Evolutionary conservation across 1,140 invertebrate genomes (phyloP).

Genomic region (Helicoverpa zea): DNA sequence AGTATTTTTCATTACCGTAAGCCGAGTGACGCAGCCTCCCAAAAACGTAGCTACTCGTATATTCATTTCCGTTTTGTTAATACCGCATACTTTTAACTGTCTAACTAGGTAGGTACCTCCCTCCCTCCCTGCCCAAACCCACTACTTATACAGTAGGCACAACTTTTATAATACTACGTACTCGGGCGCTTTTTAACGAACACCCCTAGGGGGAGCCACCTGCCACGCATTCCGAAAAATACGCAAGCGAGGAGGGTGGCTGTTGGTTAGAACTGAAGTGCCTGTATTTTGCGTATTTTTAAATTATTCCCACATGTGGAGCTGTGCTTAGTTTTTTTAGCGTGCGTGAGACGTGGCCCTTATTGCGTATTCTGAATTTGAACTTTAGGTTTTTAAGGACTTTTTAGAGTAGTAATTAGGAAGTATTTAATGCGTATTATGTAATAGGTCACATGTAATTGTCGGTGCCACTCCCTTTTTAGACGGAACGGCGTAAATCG

Average conservation of each 20-base stretch:
- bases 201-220: slow-evolving; percentile 75
- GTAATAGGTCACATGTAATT: slow-evolving; percentile 11
- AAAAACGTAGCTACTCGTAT: slow-evolving; percentile 81
- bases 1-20: slow-evolving; percentile 83
- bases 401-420: background rate
- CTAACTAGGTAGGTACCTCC: slow-evolving; percentile 72
- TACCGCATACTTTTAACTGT: slow-evolving; percentile 86
- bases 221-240: slow-evolving; percentile 83
- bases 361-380: background rate
- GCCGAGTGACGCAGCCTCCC: slow-evolving; percentile 78
- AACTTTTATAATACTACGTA: slow-evolving; percentile 86
- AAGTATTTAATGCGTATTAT: background rate
- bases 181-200: slow-evolving; percentile 84
- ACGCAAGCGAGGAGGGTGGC: slow-evolving; percentile 71
- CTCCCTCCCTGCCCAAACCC: slow-evolving; percentile 58
- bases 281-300: slow-evolving; percentile 78
- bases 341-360: slow-evolving; percentile 37
- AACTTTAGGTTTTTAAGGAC: background rate
- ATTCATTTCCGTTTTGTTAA: slow-evolving; percentile 86
- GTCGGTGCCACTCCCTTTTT: slow-evolving; percentile 21
- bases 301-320: slow-evolving; percentile 70
- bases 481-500: too few species aligned
- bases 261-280: slow-evolving; percentile 73
- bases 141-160: slow-evolving; percentile 86
- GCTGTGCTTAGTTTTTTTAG: slow-evolving; percentile 56